Conservation (phyloP, 2,797 vertebrate genomes). For the Sebastes vulpes region DNA sequence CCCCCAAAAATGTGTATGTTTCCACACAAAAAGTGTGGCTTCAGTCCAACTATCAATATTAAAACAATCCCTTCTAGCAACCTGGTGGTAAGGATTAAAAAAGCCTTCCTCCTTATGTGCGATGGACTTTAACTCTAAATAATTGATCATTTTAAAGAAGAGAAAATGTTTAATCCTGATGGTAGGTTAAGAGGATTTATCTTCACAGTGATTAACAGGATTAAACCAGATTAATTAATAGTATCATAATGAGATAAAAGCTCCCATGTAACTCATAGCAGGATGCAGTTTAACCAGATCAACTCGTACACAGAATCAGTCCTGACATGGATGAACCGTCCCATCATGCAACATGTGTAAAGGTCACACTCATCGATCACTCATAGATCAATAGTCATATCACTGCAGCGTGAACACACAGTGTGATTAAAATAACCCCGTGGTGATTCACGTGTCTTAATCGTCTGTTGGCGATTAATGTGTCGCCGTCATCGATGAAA, state of each 20-base stretch:
- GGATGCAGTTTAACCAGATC: neutral
- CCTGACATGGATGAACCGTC: neutral
- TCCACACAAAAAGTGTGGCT: neutral
- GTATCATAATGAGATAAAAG: neutral
- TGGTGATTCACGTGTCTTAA: conserved; percentile 14
- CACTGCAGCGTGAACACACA: neutral
- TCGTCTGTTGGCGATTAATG: conserved; percentile 21
- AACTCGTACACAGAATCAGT: neutral
- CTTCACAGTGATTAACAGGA: neutral
- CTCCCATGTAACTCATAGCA: neutral
- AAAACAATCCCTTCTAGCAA: neutral
- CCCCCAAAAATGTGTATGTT: too few relatives aligned
- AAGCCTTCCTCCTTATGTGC: neutral
- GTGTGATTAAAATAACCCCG: conserved; percentile 2
- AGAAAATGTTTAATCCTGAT: neutral
- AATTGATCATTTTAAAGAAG: neutral
- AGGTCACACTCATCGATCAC: conserved; percentile 6
- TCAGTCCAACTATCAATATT: neutral
- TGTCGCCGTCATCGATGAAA: conserved; percentile 6
- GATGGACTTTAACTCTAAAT: neutral
- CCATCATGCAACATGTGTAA: neutral
- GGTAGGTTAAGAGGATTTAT: neutral
- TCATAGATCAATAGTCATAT: neutral
- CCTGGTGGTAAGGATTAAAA: neutral
- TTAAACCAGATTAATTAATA: neutral